A percentile compares a stretch with the other conserved stretches of the same genome.
Evolutionary conservation across 1,140 invertebrate genomes (phyloP).

Genomic region (Drosophila repleta): DNA sequence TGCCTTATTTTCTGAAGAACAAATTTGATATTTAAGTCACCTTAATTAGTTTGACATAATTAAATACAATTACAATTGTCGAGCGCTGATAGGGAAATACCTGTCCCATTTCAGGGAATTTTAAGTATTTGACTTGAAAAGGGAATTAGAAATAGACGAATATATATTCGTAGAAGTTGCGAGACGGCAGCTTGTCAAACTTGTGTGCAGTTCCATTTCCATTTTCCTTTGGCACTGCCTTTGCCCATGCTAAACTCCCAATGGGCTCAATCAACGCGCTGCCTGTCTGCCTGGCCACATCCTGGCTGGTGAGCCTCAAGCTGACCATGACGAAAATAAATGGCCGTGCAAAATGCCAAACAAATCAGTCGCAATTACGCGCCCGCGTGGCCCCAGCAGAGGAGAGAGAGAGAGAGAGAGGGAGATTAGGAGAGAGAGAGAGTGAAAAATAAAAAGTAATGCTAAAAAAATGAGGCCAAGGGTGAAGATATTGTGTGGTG

Average conservation of each 20-base stretch:
- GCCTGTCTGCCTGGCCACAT: slow-evolving; percentile 45
- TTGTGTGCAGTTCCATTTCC: neutral
- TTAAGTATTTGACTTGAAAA: neutral
- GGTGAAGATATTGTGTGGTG: slow-evolving; percentile 21
- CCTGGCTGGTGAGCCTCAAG: slow-evolving; percentile 40
- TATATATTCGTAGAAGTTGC: neutral
- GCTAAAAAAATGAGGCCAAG: slow-evolving; percentile 16
- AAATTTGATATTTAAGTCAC: neutral
- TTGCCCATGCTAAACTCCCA: slow-evolving; percentile 12
- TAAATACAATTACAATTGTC: too few relatives aligned
- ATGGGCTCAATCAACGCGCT: slow-evolving; percentile 33
- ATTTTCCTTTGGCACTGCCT: too few relatives aligned
- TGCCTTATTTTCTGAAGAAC: too few relatives aligned
- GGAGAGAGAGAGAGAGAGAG: neutral
- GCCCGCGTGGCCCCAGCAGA: slow-evolving; percentile 25
- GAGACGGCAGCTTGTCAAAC: neutral
- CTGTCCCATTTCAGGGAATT: neutral
- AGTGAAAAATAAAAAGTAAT: neutral
- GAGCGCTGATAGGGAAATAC: too few relatives aligned
- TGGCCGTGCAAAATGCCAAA: slow-evolving; percentile 70
- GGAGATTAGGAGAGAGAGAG: too few relatives aligned
- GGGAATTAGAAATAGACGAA: slow-evolving; percentile 9
- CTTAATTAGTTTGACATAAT: too few relatives aligned
- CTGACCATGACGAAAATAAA: slow-evolving; percentile 71
- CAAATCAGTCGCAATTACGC: slow-evolving; percentile 76